Evolutionary conservation across 1,140 invertebrate genomes (phyloP).

Genomic region (Hirudo medicinalis): DNA sequence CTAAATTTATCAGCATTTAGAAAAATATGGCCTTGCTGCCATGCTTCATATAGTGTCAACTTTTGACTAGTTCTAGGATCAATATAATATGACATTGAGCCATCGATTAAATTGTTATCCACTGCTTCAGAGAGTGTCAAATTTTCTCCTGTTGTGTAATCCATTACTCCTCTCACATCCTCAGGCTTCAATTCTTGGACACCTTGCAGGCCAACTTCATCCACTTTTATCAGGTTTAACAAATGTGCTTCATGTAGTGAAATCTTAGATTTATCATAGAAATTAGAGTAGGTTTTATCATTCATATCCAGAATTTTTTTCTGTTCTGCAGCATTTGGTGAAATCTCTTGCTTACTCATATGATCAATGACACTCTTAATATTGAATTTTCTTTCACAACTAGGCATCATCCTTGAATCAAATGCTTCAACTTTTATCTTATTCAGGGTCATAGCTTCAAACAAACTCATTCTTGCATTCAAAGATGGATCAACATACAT

Average conservation of each 20-base stretch:
- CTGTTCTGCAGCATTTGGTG: background rate
- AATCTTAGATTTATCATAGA: constrained; percentile 20
- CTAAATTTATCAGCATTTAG: background rate
- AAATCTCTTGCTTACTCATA: constrained; percentile 8
- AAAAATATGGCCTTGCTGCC: background rate
- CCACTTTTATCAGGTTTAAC: constrained; percentile 47
- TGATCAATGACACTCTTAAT: constrained; percentile 45
- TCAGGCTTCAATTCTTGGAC: constrained; percentile 14
- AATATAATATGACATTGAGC: background rate
- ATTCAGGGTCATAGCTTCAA: too few species aligned
- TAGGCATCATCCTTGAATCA: too few species aligned
- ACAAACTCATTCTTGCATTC: too few species aligned
- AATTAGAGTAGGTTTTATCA: constrained; percentile 24
- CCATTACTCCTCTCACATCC: constrained; percentile 16
- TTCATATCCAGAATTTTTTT: constrained; percentile 14
- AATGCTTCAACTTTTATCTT: too few species aligned
- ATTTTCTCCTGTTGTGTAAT: constrained; percentile 22
- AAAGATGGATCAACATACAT: background rate
- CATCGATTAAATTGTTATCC: background rate
- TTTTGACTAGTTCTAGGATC: constrained; percentile 40
- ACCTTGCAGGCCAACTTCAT: background rate
- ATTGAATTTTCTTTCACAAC: too few species aligned
- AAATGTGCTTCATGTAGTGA: constrained; percentile 61
- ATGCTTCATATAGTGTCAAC: constrained; percentile 3
- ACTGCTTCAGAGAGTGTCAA: constrained; percentile 32